Conservation (phyloP, 1,140 invertebrate genomes). For the Maniola jurtina region DNA sequence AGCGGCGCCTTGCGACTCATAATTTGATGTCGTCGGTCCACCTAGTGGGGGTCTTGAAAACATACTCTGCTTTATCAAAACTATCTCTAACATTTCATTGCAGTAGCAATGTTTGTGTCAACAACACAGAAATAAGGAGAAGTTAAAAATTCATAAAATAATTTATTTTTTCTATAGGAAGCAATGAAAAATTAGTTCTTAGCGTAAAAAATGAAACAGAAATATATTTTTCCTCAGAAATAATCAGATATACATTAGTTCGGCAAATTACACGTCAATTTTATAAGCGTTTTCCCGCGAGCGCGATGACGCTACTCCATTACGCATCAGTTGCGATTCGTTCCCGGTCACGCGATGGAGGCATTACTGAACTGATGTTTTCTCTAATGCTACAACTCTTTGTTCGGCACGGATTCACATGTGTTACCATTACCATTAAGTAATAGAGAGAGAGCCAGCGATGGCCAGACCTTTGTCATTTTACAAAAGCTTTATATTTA, state of each 20-base stretch:
- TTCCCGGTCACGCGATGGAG: conserved; percentile 63
- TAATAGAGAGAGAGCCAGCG: too few species aligned
- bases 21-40: too few species aligned
- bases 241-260: conserved; percentile 58
- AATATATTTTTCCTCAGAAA: conserved; percentile 38
- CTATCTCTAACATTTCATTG: too few species aligned
- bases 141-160: too few species aligned
- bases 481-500: too few species aligned
- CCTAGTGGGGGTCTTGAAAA: too few species aligned
- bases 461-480: too few species aligned
- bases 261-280: conserved; percentile 42
- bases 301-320: conserved; percentile 69
- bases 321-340: conserved; percentile 69
- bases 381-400: not conserved
- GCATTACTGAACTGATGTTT: conserved; percentile 52
- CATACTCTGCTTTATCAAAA: too few species aligned
- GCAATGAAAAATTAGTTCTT: not conserved
- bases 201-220: not conserved
- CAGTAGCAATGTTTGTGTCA: too few species aligned
- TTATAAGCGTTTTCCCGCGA: conserved; percentile 52
- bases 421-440: too few species aligned
- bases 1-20: too few species aligned
- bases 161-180: not conserved
- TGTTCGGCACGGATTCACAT: not conserved
- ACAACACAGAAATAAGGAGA: too few species aligned